Evolutionary conservation across 2,113 vertebrate genomes (phyloP), one percentile per base, ranked within the genome.

Genomic region (Melanerpes aurifrons): DNA sequence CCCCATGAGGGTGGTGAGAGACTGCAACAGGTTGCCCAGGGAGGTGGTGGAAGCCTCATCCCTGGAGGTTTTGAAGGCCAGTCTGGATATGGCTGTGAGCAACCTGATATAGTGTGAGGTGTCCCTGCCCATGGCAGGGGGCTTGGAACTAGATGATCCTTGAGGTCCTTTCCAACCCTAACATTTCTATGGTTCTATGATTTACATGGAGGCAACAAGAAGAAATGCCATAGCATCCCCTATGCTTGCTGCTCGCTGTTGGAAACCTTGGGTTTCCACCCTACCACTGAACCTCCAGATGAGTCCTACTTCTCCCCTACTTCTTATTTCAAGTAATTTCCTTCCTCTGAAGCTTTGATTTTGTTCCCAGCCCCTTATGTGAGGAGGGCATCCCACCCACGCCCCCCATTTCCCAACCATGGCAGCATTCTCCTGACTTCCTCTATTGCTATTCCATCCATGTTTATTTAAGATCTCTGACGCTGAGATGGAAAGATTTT

Each of bases 161-260:
- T 40, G 40, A 12, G 11, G 40, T 40, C 40, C 40, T 11, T 40
- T 40, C 40, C 40, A 40, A 40, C 40, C 40, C 40, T 40, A 12
- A 40, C 40, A 40, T 12, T 40, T 40, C 40, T 40, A 12, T 40
- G 40, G 40, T 40, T 40, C 40, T 40, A 40, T 11, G 40, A 2
- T 53, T 72, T 87, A 50, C 32, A 62, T 8, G n/a, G 54, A n/a
- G 29, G 45, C 56, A 82, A 75, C 13, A 58, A 56, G 67, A 81
- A 74, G 58, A 91, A 91, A 87, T 31, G 31, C 9, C 12, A 2
- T 15, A 37, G 26, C 13, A 61, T 15, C 31, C 37, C 31, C 20
- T 43, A 2, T 0, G 1, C n/a, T 17, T 59, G 18, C 12, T 74
- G 26, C 31, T 20, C 25, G 20, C 28, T 56, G 3, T 15, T 76